These are phyloP conservation scores for Diogma glabrata DNA, from an alignment of 2,888 invertebrate species.

Conservation along the genomic window DNA sequence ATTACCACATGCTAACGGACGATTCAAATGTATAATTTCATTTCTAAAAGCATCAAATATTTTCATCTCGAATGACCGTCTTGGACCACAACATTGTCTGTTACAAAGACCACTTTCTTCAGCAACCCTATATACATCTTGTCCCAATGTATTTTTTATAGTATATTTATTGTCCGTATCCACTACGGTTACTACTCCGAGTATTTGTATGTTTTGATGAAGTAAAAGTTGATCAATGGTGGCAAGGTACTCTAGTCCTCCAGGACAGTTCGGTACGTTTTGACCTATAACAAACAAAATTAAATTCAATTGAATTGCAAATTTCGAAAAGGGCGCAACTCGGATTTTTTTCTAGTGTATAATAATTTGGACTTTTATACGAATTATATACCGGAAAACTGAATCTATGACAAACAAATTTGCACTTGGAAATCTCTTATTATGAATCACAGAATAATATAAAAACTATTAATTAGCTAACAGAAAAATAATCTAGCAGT, in stretches of 20 bases:
- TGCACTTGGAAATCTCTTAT: too few species aligned
- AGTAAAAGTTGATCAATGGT: constrained; percentile 73
- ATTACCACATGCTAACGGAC: constrained; percentile 64
- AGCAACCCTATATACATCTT: constrained; percentile 60
- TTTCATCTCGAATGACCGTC: constrained; percentile 72
- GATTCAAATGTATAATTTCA: constrained; percentile 70
- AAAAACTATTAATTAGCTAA: too few species aligned
- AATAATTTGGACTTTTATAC: too few species aligned
- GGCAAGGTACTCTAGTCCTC: constrained; percentile 82
- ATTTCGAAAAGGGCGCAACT: too few species aligned
- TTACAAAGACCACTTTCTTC: constrained; percentile 74
- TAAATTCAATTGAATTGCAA: too few species aligned
- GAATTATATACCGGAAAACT: too few species aligned
- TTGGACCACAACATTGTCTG: constrained; percentile 65
- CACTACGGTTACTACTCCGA: constrained; percentile 69
- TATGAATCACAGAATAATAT: too few species aligned
- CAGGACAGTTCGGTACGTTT: constrained; percentile 64
- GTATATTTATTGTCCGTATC: constrained; percentile 81
- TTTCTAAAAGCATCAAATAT: constrained; percentile 64
- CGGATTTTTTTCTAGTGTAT: too few species aligned
- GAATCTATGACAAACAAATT: too few species aligned
- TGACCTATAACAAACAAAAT: too few species aligned
- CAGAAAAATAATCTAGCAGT: too few species aligned
- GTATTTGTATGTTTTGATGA: constrained; percentile 67
- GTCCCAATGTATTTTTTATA: constrained; percentile 59